Evolutionary conservation across 2,888 invertebrate genomes (phyloP), one percentile per base, ranked within the genome.

Genomic region (Eristalis tenax): DNA sequence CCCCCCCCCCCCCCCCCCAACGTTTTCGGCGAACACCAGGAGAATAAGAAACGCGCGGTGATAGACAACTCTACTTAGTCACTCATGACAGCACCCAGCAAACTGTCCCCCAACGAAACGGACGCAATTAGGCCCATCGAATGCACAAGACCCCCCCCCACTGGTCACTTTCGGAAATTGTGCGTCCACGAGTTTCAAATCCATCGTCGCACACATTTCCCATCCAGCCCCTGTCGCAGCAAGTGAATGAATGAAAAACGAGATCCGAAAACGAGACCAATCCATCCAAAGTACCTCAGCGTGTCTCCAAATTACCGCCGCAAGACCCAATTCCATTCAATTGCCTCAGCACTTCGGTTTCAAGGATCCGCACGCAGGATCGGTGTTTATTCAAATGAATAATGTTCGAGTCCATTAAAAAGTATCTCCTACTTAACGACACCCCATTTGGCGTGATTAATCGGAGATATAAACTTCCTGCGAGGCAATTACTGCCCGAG

Each of bases 381-480:
- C 50, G 50, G 18, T 18, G 50, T 18, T 50, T 43, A 23, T 35
- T 35, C 43, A 59, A 77, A 69, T 74, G 64, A 26, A 66, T 73
- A 80, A 73, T 68, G 59, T 68, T 35, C 35, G 38, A 81, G 81
- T 75, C 75, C 75, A 81, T 75, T 81, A 81, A 80, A 75, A 76
- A 71, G 50, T 81, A 56, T 71, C 64, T 61, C 63, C 23, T 76
- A 40, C 26, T 73, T 77, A 85, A 77, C 50, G 75, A 26, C 83
- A 79, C 66, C 64, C 82, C 78, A 83, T 87, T 87, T 66, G 35
- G 38, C 66, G 56, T 79, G 78, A 83, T 87, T 74, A 87, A 87
- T 87, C 63, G 71, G 35, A 75, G 83, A 79, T 83, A 82, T 79
- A 75, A 87, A 87, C 74, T 78, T 83, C 38, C 70, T 6, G 70